Conservation (phyloP, 2,113 vertebrate species). For the Otis tarda region DNA sequence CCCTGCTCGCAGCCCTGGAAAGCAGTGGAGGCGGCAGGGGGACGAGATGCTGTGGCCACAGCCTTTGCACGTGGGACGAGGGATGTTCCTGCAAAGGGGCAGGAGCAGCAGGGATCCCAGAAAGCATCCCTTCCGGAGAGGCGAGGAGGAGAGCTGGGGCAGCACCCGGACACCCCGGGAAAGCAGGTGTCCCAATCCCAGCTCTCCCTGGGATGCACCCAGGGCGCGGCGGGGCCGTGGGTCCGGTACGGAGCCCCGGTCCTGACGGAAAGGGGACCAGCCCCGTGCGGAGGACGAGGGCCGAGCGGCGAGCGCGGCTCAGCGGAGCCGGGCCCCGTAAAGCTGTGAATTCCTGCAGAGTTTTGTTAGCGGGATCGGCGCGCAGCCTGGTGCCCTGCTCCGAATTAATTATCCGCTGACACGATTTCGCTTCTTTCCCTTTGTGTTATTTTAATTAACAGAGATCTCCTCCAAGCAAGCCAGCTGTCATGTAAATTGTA, state of each 20-base stretch:
- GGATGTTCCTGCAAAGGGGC: background rate
- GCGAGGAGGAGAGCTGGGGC: background rate
- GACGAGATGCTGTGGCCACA: background rate
- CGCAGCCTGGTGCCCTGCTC: constrained; percentile 59
- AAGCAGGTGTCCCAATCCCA: accelerated
- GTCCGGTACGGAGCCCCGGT: background rate
- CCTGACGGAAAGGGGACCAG: background rate
- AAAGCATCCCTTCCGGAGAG: background rate
- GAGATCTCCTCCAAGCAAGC: constrained; percentile 80
- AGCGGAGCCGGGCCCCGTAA: background rate
- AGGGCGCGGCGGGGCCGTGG: accelerated
- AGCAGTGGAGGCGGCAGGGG: background rate
- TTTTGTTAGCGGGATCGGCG: constrained; percentile 51
- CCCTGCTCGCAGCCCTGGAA: background rate
- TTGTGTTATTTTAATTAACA: constrained; percentile 82
- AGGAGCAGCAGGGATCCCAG: background rate
- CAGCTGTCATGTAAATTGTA: constrained; percentile 80
- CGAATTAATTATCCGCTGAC: constrained; percentile 78
- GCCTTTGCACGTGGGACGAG: accelerated
- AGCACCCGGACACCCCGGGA: accelerated
- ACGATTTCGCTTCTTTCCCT: constrained; percentile 67
- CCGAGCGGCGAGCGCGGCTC: background rate
- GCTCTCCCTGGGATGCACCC: background rate
- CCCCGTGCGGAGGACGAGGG: background rate
- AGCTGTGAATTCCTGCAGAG: constrained; percentile 59